Base-by-base conservation (phyloP, 2,113 vertebrate genomes). In the Passerina amoena region DNA sequence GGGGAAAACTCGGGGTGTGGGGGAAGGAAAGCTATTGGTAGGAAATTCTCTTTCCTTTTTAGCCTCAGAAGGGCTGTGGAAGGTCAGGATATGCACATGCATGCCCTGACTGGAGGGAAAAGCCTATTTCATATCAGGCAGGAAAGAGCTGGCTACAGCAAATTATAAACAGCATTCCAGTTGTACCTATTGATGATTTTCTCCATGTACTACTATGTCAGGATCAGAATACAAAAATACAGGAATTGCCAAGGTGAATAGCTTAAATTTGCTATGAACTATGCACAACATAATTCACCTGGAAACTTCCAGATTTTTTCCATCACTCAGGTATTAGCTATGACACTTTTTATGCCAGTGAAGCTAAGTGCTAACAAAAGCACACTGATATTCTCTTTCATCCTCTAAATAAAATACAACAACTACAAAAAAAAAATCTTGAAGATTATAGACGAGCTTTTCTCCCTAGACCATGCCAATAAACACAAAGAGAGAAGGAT, bases 281-380 rank as follows among this genome's bases (percentile, higher is more conserved):
- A 9, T 75, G 40, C 45, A 66, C 27, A 71, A 72, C 17, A 25
- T 2, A 33, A 63, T 30, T 64, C 15, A 60, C 19, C 57, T 53
- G 40, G n/a, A 84, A 76, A 64, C 31, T 59, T 53, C 30, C 8
- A 0, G 9, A 9, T 77, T 76, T 40, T 57, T 38, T n/a, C 61
- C 24, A 40, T 13, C 68, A 50, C 30, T 28, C 63, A 54, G 18
- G 23, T 72, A 64, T 10, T 12, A 94, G 37, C 60, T 77, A 56
- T 0, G 0, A 25, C 38, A 82, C 51, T 60, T 30, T 23, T 50
- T 59, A 17, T 15, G 57, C 17, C 57, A 42, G 25, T 54, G 76
- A 82, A 87, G n/a, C 60, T 53, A 92, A 89, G 44, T 45, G 48
- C 59, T 86, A 73, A 66, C 48, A 88, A 54, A 85, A 95, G 38